Percentiles rank a stretch among this genome's conserved stretches.
Evolutionary conservation across 2,888 invertebrate genomes (phyloP).

Genomic region (Dione vanillae): DNA sequence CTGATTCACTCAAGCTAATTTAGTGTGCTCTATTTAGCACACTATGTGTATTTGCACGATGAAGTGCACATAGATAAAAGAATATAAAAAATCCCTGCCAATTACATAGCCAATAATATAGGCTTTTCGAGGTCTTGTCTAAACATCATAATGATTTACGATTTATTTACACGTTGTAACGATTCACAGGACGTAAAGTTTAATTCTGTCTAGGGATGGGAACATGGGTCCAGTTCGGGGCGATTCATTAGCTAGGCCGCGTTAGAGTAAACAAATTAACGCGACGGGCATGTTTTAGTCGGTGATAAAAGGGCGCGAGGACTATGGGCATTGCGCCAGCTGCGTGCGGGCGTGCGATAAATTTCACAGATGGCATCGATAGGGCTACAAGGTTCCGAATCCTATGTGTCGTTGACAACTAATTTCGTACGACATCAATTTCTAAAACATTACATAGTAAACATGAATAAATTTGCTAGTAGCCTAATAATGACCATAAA

Average conservation of each 20-base stretch:
- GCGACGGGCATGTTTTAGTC: conserved; percentile 78
- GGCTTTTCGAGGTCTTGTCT: conserved; percentile 18
- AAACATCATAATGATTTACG: conserved; percentile 66
- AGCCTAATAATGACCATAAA: not conserved
- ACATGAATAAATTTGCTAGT: not conserved
- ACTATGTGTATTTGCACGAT: not conserved
- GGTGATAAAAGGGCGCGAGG: conserved; percentile 80
- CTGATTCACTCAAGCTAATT: conserved; percentile 81
- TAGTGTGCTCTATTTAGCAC: conserved; percentile 70
- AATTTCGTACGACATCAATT: conserved; percentile 43
- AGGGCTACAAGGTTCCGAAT: conserved; percentile 45
- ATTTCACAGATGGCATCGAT: conserved; percentile 62
- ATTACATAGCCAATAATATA: not conserved
- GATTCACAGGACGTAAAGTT: conserved; percentile 77
- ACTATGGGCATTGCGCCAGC: conserved; percentile 74
- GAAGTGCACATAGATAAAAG: not conserved
- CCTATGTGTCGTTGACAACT: conserved; percentile 41
- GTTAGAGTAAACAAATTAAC: conserved; percentile 84
- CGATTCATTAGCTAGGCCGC: conserved; percentile 82
- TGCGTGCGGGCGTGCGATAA: conserved; percentile 75
- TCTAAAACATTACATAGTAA: conserved; percentile 1
- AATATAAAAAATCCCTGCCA: not conserved
- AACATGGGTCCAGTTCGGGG: conserved; percentile 77
- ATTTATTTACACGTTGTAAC: conserved; percentile 74
- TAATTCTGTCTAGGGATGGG: conserved; percentile 67